Base-by-base conservation (phyloP, 2,888 invertebrate genomes). In the Philonicus albiceps region DNA sequence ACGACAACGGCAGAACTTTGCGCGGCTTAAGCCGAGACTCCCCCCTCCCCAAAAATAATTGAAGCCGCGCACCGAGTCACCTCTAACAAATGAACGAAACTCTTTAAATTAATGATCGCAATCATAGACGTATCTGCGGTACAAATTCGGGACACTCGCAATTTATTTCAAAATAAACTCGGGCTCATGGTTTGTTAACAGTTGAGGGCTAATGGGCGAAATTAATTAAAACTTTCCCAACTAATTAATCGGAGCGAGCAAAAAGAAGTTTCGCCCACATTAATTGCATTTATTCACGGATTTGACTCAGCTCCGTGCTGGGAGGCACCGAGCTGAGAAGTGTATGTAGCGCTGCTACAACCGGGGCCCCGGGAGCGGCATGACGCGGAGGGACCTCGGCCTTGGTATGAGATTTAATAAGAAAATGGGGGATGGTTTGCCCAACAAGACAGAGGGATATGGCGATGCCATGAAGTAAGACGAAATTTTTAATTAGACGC, bases 191-290 rank as follows among this genome's bases (percentile, higher is more conserved):
- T 76, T 86, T 86, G 86, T 78, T 87, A 88, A 87, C 83, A 87
- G 88, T 89, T 88, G 88, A 89, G 88, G 89, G 88, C 89, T 89
- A 89, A 89, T 89, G 89, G 89, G 88, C 89, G 89, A 89, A 89
- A 89, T 89, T 89, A 89, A 89, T 89, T 89, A 89, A 89, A 89
- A 89, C 89, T 89, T 89, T 89, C 89, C 88, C 89, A 89, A 89
- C 89, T 89, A 89, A 89, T 89, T 89, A 89, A 89, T 89, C 89
- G 89, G 88, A 89, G 89, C 86, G 64, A 85, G 85, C 81, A 87
- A 83, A 86, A 87, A 87, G 86, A 88, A 87, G 88, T 88, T 88
- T 88, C 88, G 87, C 89, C 89, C 89, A 89, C 89, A 88, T 89
- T 89, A 89, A 89, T 89, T 89, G 89, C 89, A 89, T 89, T 89